phyloP scores from a whole-genome alignment of 1,140 invertebrate genomes.

The Asbolus verrucosus region DNA sequence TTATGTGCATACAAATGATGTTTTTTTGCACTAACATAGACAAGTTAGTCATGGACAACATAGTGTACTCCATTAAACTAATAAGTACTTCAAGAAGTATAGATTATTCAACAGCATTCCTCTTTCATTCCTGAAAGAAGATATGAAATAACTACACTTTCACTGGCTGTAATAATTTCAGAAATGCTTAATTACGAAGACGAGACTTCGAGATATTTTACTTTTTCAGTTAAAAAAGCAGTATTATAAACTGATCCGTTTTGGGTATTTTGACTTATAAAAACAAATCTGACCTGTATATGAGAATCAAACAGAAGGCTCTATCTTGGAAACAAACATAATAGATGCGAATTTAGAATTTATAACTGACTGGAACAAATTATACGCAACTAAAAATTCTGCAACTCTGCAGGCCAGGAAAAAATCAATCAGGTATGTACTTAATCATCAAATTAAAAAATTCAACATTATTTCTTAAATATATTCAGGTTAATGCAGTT shows the following conservation, averaged over 20 bases:
- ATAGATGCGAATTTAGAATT: conserved; percentile 67
- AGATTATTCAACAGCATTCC: conserved; percentile 4
- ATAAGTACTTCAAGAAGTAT: conserved; percentile 58
- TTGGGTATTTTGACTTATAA: too few species aligned
- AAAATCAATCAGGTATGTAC: too few species aligned
- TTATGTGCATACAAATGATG: conserved; percentile 6
- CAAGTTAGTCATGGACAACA: too few species aligned
- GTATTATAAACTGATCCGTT: too few species aligned
- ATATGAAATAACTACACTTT: conserved; percentile 69
- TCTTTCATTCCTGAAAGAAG: conserved; percentile 57
- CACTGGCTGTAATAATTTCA: conserved; percentile 67
- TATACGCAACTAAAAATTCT: conserved; percentile 69
- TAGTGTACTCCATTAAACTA: conserved; percentile 67
- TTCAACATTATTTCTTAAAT: conserved; percentile 43
- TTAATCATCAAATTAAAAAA: conserved; percentile 25
- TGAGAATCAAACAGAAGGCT: conserved; percentile 67
- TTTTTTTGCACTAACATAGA: conserved; percentile 63
- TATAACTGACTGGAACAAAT: conserved; percentile 69
- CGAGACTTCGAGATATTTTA: conserved; percentile 63
- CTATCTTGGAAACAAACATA: conserved; percentile 64
- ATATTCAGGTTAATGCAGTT: conserved; percentile 45
- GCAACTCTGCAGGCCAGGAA: too few species aligned
- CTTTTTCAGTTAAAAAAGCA: conserved; percentile 64
- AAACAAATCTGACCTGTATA: too few species aligned
- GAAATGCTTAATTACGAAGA: conserved; percentile 70